Percentiles rank a stretch among this genome's conserved stretches.
These are phyloP conservation scores for Tiaroga cobitis DNA, from an alignment of 2,797 vertebrate genomes.

Conservation along the genomic window DNA sequence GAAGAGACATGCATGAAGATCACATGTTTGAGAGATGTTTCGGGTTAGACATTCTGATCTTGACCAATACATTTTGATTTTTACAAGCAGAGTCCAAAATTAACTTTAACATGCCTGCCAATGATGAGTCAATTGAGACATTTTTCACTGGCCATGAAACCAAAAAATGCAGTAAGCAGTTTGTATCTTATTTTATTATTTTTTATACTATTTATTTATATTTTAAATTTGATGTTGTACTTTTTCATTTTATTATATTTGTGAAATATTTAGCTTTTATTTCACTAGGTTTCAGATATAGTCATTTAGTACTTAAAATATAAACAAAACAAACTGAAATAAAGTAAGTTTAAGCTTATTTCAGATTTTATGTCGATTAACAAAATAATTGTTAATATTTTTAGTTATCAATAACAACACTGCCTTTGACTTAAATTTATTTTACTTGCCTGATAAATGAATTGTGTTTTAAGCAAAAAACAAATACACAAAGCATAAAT, in stretches of 20 bases:
- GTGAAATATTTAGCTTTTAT: neutral
- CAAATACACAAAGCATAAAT: neutral
- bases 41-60: neutral
- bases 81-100: neutral
- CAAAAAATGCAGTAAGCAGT: no score
- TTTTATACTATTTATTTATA: no score
- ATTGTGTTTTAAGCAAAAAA: neutral
- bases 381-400: neutral
- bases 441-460: no score
- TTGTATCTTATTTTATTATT: no score
- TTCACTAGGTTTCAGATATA: neutral
- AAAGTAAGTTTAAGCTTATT: no score
- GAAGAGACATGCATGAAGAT: neutral
- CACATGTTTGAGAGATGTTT: neutral
- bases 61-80: no score
- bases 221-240: no score
- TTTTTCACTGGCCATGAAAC: no score
- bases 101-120: neutral
- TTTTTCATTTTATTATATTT: neutral
- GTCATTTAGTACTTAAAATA: neutral
- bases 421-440: neutral
- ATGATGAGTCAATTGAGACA: neutral
- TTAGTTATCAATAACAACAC: neutral
- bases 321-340: no score
- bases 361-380: neutral